A percentile compares a stretch with the other conserved stretches of the same genome.
These are phyloP conservation scores for Ypsolopha scabrella DNA, from an alignment of 2,888 invertebrate species.

Conservation along the genomic window DNA sequence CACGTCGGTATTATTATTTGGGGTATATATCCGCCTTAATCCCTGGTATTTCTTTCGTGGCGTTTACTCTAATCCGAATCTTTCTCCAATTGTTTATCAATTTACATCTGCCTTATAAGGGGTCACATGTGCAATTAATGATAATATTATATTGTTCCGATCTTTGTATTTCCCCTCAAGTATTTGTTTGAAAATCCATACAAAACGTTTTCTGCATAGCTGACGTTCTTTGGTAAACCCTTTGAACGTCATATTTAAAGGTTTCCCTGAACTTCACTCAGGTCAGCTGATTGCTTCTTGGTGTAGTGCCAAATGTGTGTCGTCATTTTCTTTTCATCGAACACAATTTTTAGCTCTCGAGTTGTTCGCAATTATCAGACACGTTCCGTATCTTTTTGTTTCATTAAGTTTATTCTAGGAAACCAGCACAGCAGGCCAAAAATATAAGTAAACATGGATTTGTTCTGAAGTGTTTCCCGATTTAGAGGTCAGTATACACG, in stretches of 20 bases:
- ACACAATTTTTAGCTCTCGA: not conserved
- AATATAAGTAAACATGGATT: slow-evolving; percentile 1
- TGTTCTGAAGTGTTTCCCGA: slow-evolving; percentile 31
- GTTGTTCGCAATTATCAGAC: not conserved
- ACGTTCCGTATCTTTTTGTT: not conserved
- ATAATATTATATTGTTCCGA: no score
- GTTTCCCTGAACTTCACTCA: not conserved
- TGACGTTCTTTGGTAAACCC: no score
- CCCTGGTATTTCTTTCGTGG: no score
- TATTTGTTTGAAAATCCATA: no score
- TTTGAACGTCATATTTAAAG: not conserved
- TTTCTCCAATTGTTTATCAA: no score
- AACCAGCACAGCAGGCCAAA: not conserved
- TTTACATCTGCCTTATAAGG: no score
- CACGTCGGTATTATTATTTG: no score
- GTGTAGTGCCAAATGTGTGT: not conserved
- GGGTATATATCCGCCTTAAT: no score
- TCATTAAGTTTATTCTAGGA: not conserved
- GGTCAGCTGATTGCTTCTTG: slow-evolving; percentile 1
- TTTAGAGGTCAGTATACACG: slow-evolving; percentile 50
- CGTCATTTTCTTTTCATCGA: not conserved
- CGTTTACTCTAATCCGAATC: no score
- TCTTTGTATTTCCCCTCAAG: no score
- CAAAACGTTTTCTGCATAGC: no score
- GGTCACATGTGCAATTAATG: no score